Evolutionary conservation across 1,140 invertebrate species (phyloP), one percentile per base, ranked within the genome.

Genomic region (Steinernema feltiae): DNA sequence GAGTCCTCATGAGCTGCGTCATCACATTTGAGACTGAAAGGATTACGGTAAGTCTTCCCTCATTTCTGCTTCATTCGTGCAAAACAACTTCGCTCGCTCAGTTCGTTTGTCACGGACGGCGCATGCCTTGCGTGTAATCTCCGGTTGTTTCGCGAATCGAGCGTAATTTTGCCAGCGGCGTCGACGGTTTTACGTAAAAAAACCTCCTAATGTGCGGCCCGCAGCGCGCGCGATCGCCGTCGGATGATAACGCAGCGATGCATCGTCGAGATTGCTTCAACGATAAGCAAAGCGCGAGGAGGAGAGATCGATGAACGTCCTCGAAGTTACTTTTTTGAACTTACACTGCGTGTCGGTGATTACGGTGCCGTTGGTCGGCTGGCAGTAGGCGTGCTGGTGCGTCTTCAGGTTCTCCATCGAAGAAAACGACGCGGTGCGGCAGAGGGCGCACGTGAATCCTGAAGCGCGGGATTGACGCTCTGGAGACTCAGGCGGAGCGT

Each of bases 11-110:
- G 15, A 63, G 24, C 12, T 63, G 53, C 7, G 53, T n/a, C 12
- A 63, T 12, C 7, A 27, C 3, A 75, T 17, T 30, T 72, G 29
- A 18, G 73, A 30, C 48, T 35, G 73, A 30, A 73, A 77, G 27
- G 74, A 17, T 12, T 27, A 76, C 70, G 12, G 27, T 48, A 75
- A 29, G 71, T 21, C 73, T 17, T 29, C 63, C 32, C 29, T 30
- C 32, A 76, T 29, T 18, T 31, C 15, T 73, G 48, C n/a, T 29
- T 71, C 29, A 17, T 15, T 41, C 35, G 18, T 41, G 7, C 35
- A n/a, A 69, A 21, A 48, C 48, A 21, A 32, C 30, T 32, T 30
- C 30, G 12, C 69, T 12, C 69, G 15, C 29, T 35, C 70, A 18
- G 70, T 32, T 30, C 30, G 7, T 24, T 31, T 41, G 31, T 71